Evolutionary conservation across 2,113 vertebrate species (phyloP).

Genomic region (Zeus faber): DNA sequence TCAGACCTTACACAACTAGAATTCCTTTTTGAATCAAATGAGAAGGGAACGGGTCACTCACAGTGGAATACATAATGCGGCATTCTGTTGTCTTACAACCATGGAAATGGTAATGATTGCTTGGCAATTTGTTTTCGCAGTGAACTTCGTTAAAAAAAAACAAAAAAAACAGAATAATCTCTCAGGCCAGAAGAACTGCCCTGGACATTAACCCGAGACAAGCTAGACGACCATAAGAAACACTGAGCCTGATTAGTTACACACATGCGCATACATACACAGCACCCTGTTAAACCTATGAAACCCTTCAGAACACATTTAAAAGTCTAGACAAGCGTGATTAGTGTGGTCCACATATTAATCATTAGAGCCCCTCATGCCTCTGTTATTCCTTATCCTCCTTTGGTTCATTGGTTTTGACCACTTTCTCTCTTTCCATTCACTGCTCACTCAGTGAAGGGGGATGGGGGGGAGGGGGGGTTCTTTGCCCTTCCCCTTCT

Average conservation of each 20-base stretch:
- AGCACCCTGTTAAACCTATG: slow-evolving; percentile 27
- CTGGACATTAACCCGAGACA: slow-evolving; percentile 12
- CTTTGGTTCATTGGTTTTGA: slow-evolving; percentile 35
- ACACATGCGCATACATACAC: too few species aligned
- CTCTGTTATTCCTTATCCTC: slow-evolving; percentile 5
- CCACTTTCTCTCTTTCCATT: slow-evolving; percentile 8
- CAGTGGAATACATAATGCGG: slow-evolving; percentile 6
- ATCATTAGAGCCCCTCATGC: slow-evolving; percentile 29
- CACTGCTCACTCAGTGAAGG: slow-evolving; percentile 11
- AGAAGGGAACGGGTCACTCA: slow-evolving; percentile 23
- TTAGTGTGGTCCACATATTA: slow-evolving; percentile 43
- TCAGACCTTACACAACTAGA: neutral
- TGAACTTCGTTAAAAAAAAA: too few species aligned
- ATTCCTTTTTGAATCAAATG: slow-evolving; percentile 3
- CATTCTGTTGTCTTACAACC: slow-evolving; percentile 10
- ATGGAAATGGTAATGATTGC: too few species aligned
- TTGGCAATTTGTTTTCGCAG: too few species aligned
- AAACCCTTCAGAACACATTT: slow-evolving; percentile 37
- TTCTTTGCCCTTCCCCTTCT: neutral
- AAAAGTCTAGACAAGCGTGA: slow-evolving; percentile 41
- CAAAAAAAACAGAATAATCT: slow-evolving; percentile 17
- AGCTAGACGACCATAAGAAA: slow-evolving; percentile 18
- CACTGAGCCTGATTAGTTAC: slow-evolving; percentile 36
- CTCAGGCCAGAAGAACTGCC: slow-evolving; percentile 20
- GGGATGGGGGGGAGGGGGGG: too few species aligned